Evolutionary conservation across 2,888 invertebrate species (phyloP), one percentile per base, ranked within the genome.

Genomic region (Drosophila incognita): DNA sequence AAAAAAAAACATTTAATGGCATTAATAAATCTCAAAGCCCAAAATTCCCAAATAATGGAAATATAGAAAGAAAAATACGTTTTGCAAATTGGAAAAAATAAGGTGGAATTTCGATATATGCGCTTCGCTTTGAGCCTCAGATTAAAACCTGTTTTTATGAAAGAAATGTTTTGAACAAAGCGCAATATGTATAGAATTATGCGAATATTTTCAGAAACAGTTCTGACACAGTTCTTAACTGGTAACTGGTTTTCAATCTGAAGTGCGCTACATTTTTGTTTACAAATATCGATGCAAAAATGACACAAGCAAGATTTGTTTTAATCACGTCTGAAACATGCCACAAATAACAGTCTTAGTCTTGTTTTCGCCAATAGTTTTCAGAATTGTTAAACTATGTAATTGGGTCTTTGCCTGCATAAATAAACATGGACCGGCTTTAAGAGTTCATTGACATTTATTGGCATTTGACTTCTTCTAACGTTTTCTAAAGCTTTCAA

Each of bases 361-460:
- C 54, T 40, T 60, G 56, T 69, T 68, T 64, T 58, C 31, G 54
- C 67, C 62, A 61, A 71, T 66, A 74, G 63, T 77, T 77, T 67
- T 73, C 36, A 52, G 51, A 68, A 57, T 72, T 58, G n/a, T 42
- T 79, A 59, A 76, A 64, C 67, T 76, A 79, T 80, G 69, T 68
- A 86, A 83, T 86, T 86, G 87, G 83, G 84, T 82, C 73, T 75
- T 48, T 21, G 52, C 24, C 60, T 82, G 80, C 71, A 84, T 83
- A 80, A 78, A 72, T 84, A 71, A 72, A 42, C 38, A 15, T 64
- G 13, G 38, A 56, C 31, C 62, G 62, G 64, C 63, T 71, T 3
- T 0, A 10, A 13, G 6, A 64, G 87, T 87, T 84, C 84, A 56
- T 85, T 84, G 87, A 85, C 84, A 56, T 52, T 40, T 27, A 21